phyloP scores from a whole-genome alignment of 2,888 invertebrate genomes.

The Ochropleura leucogaster region DNA sequence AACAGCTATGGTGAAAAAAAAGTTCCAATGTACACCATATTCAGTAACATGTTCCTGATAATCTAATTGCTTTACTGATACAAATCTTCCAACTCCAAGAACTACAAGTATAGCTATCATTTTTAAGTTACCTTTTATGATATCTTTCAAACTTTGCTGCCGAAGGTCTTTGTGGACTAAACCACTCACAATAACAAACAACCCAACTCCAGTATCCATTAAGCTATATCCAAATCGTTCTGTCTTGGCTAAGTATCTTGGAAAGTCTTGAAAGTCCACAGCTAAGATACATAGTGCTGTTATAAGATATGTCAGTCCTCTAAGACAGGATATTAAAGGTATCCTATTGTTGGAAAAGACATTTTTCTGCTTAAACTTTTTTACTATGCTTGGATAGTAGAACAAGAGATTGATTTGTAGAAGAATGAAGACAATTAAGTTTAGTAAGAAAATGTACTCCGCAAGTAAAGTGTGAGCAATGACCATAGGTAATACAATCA shows the following conservation, averaged over 20 bases:
- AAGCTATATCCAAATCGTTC: constrained; percentile 95
- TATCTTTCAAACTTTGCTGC: constrained; percentile 72
- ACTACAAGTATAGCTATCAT: constrained; percentile 82
- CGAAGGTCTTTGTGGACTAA: constrained; percentile 91
- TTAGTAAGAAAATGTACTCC: constrained; percentile 77
- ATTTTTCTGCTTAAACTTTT: constrained; percentile 66
- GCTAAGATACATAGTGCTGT: constrained; percentile 96
- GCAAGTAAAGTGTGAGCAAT: constrained; percentile 90
- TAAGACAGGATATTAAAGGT: constrained; percentile 91
- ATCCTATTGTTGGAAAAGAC: constrained; percentile 70
- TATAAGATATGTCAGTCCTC: constrained; percentile 93
- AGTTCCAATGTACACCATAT: constrained; percentile 99
- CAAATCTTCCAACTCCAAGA: constrained; percentile 92
- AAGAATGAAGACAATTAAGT: constrained; percentile 72
- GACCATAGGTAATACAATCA: constrained; percentile 90
- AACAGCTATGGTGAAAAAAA: constrained; percentile 97
- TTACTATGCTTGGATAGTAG: constrained; percentile 49
- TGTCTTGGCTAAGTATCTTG: constrained; percentile 96
- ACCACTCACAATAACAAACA: constrained; percentile 96
- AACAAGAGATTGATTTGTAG: constrained; percentile 67
- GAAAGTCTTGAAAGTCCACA: constrained; percentile 97
- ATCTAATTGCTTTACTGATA: constrained; percentile 91
- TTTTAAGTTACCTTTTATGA: constrained; percentile 81
- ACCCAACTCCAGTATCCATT: constrained; percentile 99
- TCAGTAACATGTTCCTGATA: constrained; percentile 97